Base-by-base conservation (phyloP, 2,888 invertebrate species). In the Nudaria mundana region DNA sequence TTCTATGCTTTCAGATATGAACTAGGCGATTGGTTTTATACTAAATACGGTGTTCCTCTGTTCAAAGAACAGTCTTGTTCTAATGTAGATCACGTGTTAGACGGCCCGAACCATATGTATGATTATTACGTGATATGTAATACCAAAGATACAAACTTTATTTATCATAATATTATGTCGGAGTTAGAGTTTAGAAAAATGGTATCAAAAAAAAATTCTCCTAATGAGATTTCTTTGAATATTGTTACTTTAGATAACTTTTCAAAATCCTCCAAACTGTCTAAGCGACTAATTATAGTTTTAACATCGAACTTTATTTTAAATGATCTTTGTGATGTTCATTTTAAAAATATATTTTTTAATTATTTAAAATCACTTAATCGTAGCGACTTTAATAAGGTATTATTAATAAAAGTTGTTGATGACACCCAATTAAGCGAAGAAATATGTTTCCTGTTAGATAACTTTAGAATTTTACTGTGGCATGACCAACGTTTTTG, bases 41-140 rank as follows among this genome's bases (percentile, higher is more conserved):
- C 94, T 28, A 92, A 92, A 46, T 97, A 94, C 68, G 95, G 95
- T 12, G 90, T 95, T 16, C 91, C 95, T 26, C 85, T 95, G 62
- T 93, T 94, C 74, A 93, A 93, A 79, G 93, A 93, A 76, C 92
- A 94, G 58, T 93, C 94, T 3, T 88, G 88, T 62, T 81, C 87
- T 30, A 84, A 81, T 41, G 86, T 87, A 18, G 85, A 87, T 52
- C 84, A 94, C 59, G 92, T 93, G 30, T 90, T 93, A 40, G 90
- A 94, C 44, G 92, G 93, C 11, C 91, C 92, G 49, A 93, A 93
- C 70, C 92, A 94, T 53, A 89, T 95, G 51, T 96, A 95, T 78
- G 97, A 97, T 75, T 96, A 95, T 49, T 97, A 96, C 83, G 92
- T 97, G 76, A 93, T 95, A 63, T 96, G 96, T 83, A 94, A 94